Evolutionary conservation across 2,113 vertebrate genomes (phyloP).

Genomic region (Podilymbus podiceps): DNA sequence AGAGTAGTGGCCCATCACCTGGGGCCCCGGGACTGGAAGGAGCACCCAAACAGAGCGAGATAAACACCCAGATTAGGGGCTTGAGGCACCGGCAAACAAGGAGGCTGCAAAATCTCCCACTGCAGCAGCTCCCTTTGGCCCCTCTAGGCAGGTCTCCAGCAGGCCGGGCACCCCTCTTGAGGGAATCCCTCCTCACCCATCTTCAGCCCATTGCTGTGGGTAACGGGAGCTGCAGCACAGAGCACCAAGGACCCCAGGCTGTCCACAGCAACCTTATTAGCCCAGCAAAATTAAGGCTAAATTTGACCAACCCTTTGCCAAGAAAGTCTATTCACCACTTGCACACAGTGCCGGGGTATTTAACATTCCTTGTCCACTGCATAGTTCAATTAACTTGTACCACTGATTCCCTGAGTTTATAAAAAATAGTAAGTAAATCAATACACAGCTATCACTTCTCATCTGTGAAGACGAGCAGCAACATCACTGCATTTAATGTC

Average conservation of each 20-base stretch:
- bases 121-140: not conserved
- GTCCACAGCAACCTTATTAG: not conserved
- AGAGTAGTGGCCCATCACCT: not conserved
- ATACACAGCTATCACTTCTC: not conserved
- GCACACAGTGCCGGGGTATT: not conserved
- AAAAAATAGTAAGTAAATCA: not conserved
- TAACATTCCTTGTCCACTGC: not conserved
- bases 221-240: not conserved
- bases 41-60: not conserved
- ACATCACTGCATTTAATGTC: not conserved
- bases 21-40: not conserved
- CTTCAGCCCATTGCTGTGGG: not conserved
- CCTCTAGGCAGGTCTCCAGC: not conserved
- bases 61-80: not conserved
- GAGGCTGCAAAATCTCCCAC: not conserved
- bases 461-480: not conserved
- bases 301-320: not conserved
- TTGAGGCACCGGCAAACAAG: not conserved
- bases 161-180: not conserved
- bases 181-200: not conserved
- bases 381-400: not conserved
- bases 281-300: not conserved
- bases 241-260: not conserved
- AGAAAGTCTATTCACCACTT: not conserved
- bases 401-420: not conserved